Evolutionary conservation across 92 coral and sea anemone species (phyloP), one percentile per base, ranked within the genome.

Genomic region (Pocillopora grandis): DNA sequence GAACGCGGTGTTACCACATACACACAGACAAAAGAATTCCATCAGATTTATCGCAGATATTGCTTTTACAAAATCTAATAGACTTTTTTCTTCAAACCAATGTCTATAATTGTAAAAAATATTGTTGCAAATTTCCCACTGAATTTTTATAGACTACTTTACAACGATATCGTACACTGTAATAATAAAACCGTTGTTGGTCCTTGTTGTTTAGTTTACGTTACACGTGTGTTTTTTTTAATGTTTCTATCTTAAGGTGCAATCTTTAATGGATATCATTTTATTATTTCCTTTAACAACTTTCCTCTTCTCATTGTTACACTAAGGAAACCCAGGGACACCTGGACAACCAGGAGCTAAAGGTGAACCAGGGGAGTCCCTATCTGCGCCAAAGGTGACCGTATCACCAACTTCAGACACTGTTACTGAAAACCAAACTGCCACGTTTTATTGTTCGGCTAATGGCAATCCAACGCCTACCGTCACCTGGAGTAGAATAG

Each of bases 301-400:
- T 18, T 11, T 19, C 4, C 19, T 18, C 2, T 63, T 63, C 9
- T 2, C 23, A 11, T 7, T 42, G 49, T 42, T 42, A 42, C 49
- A 42, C 7, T 7, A 8, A 66, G 71, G 71, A 11, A 66, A 10
- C 33, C 12, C 55, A 58, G 85, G 85, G 48, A 58, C 78, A 3
- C 85, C 67, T 31, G 85, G 78, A 19, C 52, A 49, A 2, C 62
- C 15, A 20, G 85, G 71, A 66, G 36, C 71, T 66, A 66, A 66
- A 66, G 71, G 71, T 23, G 71, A 66, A 21, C 37, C 71, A 1
- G 71, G 71, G 0, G 36, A 66, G 71, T 66, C 42, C 36, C 12
- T 66, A 66, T 66, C 71, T 10, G 71, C 71, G 4, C 71, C 71
- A 21, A 17, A 21, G 13, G 48, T 66, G 48, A 66, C 16, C 31